Evolutionary conservation across 1,140 invertebrate species (phyloP).

Genomic region (Macrocentrus cingulum): DNA sequence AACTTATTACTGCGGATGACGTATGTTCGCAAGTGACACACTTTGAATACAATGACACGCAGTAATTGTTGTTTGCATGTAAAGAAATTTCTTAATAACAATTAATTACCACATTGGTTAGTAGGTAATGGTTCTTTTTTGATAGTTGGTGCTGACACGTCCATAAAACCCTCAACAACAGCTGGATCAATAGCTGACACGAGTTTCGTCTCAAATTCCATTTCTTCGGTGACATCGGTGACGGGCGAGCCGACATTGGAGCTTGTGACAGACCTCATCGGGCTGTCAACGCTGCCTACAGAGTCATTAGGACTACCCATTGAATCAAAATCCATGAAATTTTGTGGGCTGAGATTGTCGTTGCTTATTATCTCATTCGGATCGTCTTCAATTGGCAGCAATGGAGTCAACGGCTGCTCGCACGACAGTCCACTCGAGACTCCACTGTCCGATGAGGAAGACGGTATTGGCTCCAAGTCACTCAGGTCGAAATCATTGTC

Average conservation of each 20-base stretch:
- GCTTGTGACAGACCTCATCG: constrained; percentile 41
- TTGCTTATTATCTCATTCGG: constrained; percentile 38
- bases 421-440: constrained; percentile 47
- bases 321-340: constrained; percentile 44
- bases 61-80: too few species aligned
- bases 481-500: constrained; percentile 46
- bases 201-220: constrained; percentile 41
- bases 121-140: constrained; percentile 22
- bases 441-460: constrained; percentile 49
- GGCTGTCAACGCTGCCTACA: constrained; percentile 43
- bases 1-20: too few species aligned
- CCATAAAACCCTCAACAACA: constrained; percentile 30
- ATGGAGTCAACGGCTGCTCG: constrained; percentile 49
- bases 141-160: constrained; percentile 23
- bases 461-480: constrained; percentile 41
- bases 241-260: constrained; percentile 46
- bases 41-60: too few species aligned
- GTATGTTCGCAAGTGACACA: too few species aligned
- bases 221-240: constrained; percentile 39
- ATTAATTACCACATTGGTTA: too few species aligned
- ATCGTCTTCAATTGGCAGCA: constrained; percentile 45
- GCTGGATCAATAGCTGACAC: constrained; percentile 43
- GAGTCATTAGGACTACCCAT: constrained; percentile 47
- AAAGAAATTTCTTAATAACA: too few species aligned
- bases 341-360: constrained; percentile 38